A percentile compares a stretch with the other conserved stretches of the same genome.
phyloP scores from a whole-genome alignment of 2,888 invertebrate genomes.

The Pristionchus exspectatus region DNA sequence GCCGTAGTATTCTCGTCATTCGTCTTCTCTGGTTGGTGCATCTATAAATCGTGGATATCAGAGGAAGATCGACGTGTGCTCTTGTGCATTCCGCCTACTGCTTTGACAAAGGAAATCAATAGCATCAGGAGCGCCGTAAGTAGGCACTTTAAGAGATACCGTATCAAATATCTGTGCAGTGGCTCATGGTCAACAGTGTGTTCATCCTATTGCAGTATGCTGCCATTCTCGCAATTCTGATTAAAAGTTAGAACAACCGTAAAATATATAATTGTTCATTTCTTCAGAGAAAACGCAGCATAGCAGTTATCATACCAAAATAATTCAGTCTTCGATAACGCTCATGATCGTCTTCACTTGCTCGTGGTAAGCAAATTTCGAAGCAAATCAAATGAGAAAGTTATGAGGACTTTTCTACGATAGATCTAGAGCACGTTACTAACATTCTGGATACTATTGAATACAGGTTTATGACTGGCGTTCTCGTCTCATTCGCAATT shows the following conservation, averaged over 20 bases:
- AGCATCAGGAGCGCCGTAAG: slow-evolving; percentile 7
- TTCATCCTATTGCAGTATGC: not conserved
- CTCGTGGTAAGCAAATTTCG: slow-evolving; percentile 18
- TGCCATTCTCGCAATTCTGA: not conserved
- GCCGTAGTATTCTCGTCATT: not conserved
- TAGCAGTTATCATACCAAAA: not conserved
- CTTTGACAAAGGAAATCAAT: not conserved
- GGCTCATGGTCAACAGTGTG: not conserved
- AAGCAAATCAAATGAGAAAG: too few species aligned
- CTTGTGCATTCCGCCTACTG: too few species aligned
- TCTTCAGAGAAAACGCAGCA: not conserved
- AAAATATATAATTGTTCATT: too few species aligned
- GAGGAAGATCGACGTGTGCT: not conserved
- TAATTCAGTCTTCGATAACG: not conserved
- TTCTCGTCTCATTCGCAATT: not conserved
- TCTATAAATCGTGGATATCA: not conserved
- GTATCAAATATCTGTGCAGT: not conserved
- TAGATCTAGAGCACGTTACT: too few species aligned
- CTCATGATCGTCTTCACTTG: slow-evolving; percentile 28
- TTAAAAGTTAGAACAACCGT: too few species aligned
- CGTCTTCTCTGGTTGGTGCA: slow-evolving; percentile 15
- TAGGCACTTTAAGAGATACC: too few species aligned
- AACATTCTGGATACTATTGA: too few species aligned
- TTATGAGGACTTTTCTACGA: too few species aligned
- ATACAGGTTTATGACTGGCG: slow-evolving; percentile 17